Evolutionary conservation across 2,888 invertebrate species (phyloP).

Genomic region (Tenthredo notha): DNA sequence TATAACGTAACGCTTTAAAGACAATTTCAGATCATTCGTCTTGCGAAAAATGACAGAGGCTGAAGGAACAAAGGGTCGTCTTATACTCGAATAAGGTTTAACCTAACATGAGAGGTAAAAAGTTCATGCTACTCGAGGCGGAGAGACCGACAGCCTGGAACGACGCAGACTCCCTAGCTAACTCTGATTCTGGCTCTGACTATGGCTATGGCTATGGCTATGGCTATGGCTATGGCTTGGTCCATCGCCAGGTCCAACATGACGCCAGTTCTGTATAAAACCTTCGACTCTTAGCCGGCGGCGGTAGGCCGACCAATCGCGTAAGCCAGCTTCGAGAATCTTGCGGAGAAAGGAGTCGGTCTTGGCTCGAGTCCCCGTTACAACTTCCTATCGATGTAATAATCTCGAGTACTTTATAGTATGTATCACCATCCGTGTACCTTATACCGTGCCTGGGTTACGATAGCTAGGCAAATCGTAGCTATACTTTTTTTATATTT

Average conservation of each 20-base stretch:
- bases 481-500: neutral
- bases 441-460: neutral
- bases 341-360: conserved; percentile 70
- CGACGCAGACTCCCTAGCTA: conserved; percentile 42
- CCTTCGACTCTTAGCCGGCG: conserved; percentile 59
- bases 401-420: conserved; percentile 55
- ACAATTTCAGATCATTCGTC: neutral
- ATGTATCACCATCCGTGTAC: conserved; percentile 10
- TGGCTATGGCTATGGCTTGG: conserved; percentile 17
- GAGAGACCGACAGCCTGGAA: conserved; percentile 25
- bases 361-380: conserved; percentile 69
- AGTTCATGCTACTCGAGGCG: conserved; percentile 40
- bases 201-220: neutral
- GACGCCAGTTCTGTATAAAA: conserved; percentile 55
- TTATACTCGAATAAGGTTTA: neutral
- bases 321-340: conserved; percentile 61
- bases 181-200: neutral
- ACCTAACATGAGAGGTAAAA: neutral
- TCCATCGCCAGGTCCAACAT: conserved; percentile 43
- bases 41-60: neutral
- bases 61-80: conserved; percentile 33
- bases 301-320: conserved; percentile 64
- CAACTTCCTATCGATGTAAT: conserved; percentile 64
- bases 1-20: neutral
- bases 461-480: neutral